phyloP scores from a whole-genome alignment of 2,797 vertebrate species.

The Chaunax sp. region DNA sequence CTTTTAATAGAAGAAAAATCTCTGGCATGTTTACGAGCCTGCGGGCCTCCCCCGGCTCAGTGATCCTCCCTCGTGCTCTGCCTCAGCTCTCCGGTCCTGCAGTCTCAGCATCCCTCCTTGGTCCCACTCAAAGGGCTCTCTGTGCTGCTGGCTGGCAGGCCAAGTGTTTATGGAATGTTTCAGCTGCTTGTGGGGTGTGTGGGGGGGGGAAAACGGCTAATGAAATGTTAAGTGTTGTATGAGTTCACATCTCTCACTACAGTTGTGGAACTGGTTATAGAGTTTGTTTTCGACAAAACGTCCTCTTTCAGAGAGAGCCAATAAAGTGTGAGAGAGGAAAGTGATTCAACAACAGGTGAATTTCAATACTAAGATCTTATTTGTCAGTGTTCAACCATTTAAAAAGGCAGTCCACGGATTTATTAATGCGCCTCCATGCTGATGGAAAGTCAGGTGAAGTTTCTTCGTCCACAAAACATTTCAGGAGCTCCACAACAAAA shows the following conservation, averaged over 20 bases:
- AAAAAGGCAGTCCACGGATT: background rate
- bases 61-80: constrained; percentile 68
- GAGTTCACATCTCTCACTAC: constrained; percentile 68
- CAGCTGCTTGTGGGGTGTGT: constrained; percentile 73
- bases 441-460: no score
- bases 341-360: background rate
- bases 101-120: constrained; percentile 64
- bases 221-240: constrained; percentile 78
- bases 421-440: background rate
- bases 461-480: no score
- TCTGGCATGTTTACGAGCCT: constrained; percentile 60
- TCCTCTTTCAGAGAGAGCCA: background rate
- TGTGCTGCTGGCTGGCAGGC: constrained; percentile 78
- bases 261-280: constrained; percentile 36
- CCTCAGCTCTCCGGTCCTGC: constrained; percentile 56
- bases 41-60: constrained; percentile 44
- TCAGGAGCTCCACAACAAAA: no score
- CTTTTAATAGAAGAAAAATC: constrained; percentile 28
- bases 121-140: constrained; percentile 80
- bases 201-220: constrained; percentile 64
- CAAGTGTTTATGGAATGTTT: constrained; percentile 84
- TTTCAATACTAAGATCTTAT: background rate
- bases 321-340: background rate
- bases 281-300: constrained; percentile 41
- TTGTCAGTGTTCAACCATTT: background rate